Conservation (phyloP, 2,113 vertebrate genomes). For the Vanacampus margaritifer region DNA sequence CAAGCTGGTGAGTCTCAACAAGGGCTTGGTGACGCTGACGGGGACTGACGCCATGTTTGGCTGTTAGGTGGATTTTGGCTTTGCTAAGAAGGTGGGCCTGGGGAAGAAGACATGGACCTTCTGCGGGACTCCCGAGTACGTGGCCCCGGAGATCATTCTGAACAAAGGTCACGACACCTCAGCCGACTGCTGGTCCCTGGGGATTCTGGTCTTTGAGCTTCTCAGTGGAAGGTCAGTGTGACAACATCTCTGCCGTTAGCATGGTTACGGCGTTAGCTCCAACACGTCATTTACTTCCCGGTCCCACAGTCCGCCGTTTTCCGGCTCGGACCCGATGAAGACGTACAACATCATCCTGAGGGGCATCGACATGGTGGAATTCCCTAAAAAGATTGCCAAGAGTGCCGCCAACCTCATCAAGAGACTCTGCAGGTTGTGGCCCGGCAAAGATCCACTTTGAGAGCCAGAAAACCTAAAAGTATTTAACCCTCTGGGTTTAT, state of each 20-base stretch:
- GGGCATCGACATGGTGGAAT: conserved; percentile 96
- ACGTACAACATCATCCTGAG: conserved; percentile 94
- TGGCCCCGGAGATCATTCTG: conserved; percentile 71
- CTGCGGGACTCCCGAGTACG: conserved; percentile 73
- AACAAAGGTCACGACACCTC: conserved; percentile 72
- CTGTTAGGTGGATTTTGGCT: conserved; percentile 70
- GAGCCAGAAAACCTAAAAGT: no score
- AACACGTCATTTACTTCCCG: neutral
- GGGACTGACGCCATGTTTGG: neutral
- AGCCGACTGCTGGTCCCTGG: conserved; percentile 73
- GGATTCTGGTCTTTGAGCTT: conserved; percentile 70
- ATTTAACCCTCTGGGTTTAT: no score
- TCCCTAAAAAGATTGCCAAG: conserved; percentile 97
- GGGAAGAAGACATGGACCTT: conserved; percentile 74
- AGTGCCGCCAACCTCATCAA: conserved; percentile 94
- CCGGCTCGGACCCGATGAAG: conserved; percentile 93
- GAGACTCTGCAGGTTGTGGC: conserved; percentile 87
- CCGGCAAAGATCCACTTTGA: neutral
- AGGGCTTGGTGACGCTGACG: neutral
- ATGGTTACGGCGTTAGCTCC: neutral
- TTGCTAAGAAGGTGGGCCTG: conserved; percentile 71
- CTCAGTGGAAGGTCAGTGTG: conserved; percentile 60
- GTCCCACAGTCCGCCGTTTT: conserved; percentile 84
- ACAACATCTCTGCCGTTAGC: neutral
- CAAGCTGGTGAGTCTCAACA: conserved; percentile 61